Evolutionary conservation across 1,140 invertebrate genomes (phyloP), one percentile per base, ranked within the genome.

Genomic region (Oryctes rhinoceros): DNA sequence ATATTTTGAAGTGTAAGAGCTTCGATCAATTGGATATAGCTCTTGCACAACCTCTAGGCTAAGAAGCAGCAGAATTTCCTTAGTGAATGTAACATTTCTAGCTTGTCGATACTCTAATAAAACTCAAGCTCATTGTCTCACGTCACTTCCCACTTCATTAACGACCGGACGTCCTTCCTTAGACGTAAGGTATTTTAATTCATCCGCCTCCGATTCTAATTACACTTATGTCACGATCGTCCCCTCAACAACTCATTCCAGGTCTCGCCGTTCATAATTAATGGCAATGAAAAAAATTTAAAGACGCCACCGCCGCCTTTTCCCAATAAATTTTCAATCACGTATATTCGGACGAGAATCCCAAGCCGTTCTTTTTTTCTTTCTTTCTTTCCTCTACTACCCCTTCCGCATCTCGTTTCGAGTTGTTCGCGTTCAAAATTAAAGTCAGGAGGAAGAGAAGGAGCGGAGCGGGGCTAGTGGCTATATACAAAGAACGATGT

Each of bases 251-350:
- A 7, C 65, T 71, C 18, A 71, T 9, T 13, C 13, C 20, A 30
- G 65, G 20, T 35, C 65, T 10, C 4, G 24, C 24, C 24, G 24
- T 13, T 37, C 65, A 71, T 71, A 71, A 71, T 71, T 71, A 71
- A 71, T 71, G 65, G 65, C 65, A 37, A 71, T 71, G 37, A 71
- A 71, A 71, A 67, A 71, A 71, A 71, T 37, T 71, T 71, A 71
- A 71, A 71, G 5, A 24, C 65, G 65, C 11, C 20, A 4, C 65
- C 24, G 65, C 65, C 20, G 13, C 7, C 24, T 71, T 37, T 30
- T 44, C 39, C 35, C 65, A 71, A 71, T 71, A 71, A 71, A 71
- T 71, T 71, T 37, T 71, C 65, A 71, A 71, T 71, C 65, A 71
- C 65, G 65, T 71, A 59, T 59, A 71, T 71, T 71, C 65, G 24